Base-by-base conservation (phyloP, 2,113 vertebrate genomes). In the Pygoscelis adeliae region DNA sequence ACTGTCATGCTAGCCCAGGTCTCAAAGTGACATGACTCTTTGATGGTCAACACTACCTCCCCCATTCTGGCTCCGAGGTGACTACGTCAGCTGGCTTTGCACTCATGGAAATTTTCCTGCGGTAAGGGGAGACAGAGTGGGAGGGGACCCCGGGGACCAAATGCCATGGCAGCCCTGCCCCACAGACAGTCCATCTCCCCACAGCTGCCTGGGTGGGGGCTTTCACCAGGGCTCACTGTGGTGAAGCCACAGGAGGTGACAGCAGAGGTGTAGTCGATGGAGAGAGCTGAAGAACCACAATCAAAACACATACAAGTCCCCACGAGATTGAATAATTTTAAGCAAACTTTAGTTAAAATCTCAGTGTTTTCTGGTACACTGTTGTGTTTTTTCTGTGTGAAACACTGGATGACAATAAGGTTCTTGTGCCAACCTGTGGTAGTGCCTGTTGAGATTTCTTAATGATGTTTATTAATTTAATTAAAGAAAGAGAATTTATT, bases 401-500 rank as follows among this genome's bases (percentile, higher is more conserved):
- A 88, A 77, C 14, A 18, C 50, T 74, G 55, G 38, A 20, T 90
- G 42, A 26, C 78, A 74, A 59, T 30, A 74, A 88, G 59, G 47
- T 89, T 83, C n/a, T 90, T 78, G 14, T 83, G 69, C 65, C 44
- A 86, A 44, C 67, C 69, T 55, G 8, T 66, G 67, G 23, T 67
- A 88, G 38, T 58, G 52, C 69, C 38, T 71, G n/a, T 89, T 93
- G 83, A 87, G 86, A 84, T 89, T 78, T 87, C 73, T 67, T 82
- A 82, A 71, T 79, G 47, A 26, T 61, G 34, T 83, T 92, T 92
- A 83, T 95, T 89, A 90, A 78, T 90, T 83, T 95, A 74, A 91
- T 91, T 93, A 58, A 78, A 84, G 55, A 90, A 95, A 69, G 49
- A 72, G 3, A 71, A 78, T 89, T 81, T 89, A 46, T 87, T 84